Conservation (phyloP, 2,113 vertebrate genomes). For the Egretta garzetta region DNA sequence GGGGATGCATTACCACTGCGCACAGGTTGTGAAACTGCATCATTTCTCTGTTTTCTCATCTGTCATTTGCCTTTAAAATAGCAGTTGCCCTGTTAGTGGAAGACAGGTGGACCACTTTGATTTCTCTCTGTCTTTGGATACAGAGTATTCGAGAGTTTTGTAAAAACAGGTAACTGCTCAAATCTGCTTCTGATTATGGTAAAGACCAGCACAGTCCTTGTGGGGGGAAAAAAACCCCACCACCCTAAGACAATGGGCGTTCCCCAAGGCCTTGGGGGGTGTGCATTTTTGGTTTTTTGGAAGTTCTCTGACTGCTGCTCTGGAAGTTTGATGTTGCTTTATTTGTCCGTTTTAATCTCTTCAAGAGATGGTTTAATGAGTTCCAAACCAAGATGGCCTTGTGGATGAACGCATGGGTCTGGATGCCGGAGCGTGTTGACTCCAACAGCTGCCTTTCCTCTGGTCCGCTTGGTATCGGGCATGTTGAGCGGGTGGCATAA, state of each 20-base stretch:
- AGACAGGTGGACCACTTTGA: neutral
- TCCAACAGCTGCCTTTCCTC: neutral
- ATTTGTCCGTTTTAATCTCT: neutral
- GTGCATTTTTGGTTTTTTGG: neutral
- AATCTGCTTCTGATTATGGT: neutral
- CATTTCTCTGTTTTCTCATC: neutral
- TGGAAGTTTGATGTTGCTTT: neutral
- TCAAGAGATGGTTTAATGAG: neutral
- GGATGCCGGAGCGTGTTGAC: neutral
- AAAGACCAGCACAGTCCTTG: fast-evolving
- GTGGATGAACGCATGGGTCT: neutral
- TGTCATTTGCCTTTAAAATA: neutral
- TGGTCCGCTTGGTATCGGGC: neutral
- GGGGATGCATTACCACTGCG: neutral
- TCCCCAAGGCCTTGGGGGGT: neutral
- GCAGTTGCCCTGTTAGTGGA: neutral
- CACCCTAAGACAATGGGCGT: neutral
- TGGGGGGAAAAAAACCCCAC: too few species aligned
- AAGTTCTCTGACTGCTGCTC: neutral
- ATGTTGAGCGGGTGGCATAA: neutral
- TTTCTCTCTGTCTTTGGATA: neutral
- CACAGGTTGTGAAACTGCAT: neutral
- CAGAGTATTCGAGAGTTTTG: fast-evolving
- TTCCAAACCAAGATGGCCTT: neutral
- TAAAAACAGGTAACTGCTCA: neutral